Percentiles rank a stretch among this genome's conserved stretches.
Conservation (phyloP, 2,797 vertebrate genomes). For the Schizothorax lantsangensis region DNA sequence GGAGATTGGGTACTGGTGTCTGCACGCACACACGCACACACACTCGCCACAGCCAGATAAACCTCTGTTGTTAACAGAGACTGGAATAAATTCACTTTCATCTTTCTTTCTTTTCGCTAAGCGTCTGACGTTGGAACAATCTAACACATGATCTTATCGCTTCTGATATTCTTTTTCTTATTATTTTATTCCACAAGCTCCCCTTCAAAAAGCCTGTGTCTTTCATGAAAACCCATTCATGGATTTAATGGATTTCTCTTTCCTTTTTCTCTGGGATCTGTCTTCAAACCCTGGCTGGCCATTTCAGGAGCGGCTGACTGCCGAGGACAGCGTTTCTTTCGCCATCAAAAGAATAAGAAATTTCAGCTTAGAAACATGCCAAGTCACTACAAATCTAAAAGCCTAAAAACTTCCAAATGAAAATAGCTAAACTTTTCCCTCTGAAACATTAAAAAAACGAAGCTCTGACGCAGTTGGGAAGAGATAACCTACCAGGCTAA, state of each 20-base stretch:
- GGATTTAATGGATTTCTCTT: constrained; percentile 84
- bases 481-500: constrained; percentile 34
- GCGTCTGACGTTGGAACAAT: constrained; percentile 70
- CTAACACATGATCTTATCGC: constrained; percentile 74
- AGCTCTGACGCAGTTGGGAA: constrained; percentile 19
- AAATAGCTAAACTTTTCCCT: constrained; percentile 49
- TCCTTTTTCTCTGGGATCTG: constrained; percentile 74
- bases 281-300: constrained; percentile 64
- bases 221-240: constrained; percentile 84
- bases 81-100: constrained; percentile 61
- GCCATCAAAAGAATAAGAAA: constrained; percentile 77
- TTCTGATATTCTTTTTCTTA: constrained; percentile 78
- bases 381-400: constrained; percentile 77
- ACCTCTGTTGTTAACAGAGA: constrained; percentile 69
- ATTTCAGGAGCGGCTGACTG: constrained; percentile 73
- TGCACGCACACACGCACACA: constrained; percentile 31
- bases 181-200: constrained; percentile 77
- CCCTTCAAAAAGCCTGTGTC: constrained; percentile 69
- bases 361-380: constrained; percentile 75
- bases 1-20: constrained; percentile 72
- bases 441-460: constrained; percentile 32
- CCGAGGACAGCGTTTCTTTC: constrained; percentile 77
- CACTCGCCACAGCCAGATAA: constrained; percentile 66
- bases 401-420: constrained; percentile 57
- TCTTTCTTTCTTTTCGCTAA: constrained; percentile 64